These are phyloP conservation scores for Heliconius melpomene DNA, from an alignment of 1,140 invertebrate species.

Conservation along the genomic window DNA sequence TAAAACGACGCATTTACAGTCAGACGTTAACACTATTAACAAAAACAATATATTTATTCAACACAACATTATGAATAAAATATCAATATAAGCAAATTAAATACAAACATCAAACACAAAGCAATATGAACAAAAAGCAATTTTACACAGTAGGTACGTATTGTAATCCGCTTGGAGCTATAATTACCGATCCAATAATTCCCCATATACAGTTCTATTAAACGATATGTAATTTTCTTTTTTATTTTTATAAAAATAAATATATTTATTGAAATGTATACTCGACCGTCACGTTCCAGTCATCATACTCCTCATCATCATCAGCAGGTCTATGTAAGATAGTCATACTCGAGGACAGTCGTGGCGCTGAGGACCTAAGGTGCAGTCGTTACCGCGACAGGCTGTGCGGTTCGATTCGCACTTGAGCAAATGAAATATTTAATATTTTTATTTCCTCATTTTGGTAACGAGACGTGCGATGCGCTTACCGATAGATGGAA, in stretches of 20 bases:
- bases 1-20: neutral
- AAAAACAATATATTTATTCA: neutral
- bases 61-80: neutral
- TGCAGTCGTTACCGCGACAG: too few relatives aligned
- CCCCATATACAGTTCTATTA: neutral
- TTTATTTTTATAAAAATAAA: neutral
- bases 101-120: neutral
- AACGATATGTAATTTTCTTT: neutral
- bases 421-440: too few relatives aligned
- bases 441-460: too few relatives aligned
- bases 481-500: too few relatives aligned
- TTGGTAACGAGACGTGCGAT: too few relatives aligned
- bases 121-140: constrained; percentile 4
- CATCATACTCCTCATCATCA: too few relatives aligned
- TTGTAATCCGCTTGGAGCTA: constrained; percentile 1
- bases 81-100: constrained; percentile 7
- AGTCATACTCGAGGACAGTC: too few relatives aligned
- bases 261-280: neutral
- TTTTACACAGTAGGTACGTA: neutral
- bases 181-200: neutral
- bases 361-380: too few relatives aligned
- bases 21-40: neutral
- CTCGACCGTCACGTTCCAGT: too few relatives aligned
- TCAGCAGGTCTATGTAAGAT: too few relatives aligned
- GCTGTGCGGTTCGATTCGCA: too few relatives aligned